phyloP scores from a whole-genome alignment of 2,888 invertebrate species.

The Nemurella pictetii region DNA sequence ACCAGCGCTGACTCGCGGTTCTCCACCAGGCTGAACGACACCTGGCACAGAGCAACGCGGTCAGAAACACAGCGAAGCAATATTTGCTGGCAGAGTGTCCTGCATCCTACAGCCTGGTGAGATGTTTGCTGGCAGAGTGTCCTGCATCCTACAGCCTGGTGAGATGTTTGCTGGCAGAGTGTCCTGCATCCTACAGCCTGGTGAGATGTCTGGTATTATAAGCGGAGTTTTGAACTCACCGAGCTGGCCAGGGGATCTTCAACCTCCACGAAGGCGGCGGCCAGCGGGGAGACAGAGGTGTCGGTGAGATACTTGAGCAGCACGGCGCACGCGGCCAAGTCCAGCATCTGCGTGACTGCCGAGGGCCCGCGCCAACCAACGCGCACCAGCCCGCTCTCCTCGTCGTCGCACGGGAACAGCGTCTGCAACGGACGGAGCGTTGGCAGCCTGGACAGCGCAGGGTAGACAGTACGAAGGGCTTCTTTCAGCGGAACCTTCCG shows the following conservation, averaged over 20 bases:
- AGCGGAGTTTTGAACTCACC: constrained; percentile 60
- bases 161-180: too few relatives aligned
- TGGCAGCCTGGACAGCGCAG: too few relatives aligned
- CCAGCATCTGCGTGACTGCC: constrained; percentile 57
- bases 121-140: too few relatives aligned
- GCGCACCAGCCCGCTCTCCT: constrained; percentile 75
- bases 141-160: too few relatives aligned
- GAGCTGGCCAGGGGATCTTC: constrained; percentile 80
- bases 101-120: too few relatives aligned
- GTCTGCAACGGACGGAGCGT: constrained; percentile 46
- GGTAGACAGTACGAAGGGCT: too few relatives aligned
- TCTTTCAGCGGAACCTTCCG: too few relatives aligned
- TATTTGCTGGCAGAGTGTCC: too few relatives aligned
- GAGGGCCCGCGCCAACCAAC: constrained; percentile 82
- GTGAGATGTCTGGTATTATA: too few relatives aligned
- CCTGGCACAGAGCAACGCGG: too few relatives aligned
- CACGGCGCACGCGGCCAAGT: constrained; percentile 66
- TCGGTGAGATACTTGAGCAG: constrained; percentile 82
- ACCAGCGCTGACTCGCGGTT: constrained; percentile 72
- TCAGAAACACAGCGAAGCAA: too few relatives aligned
- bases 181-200: too few relatives aligned
- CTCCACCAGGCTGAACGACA: constrained; percentile 69
- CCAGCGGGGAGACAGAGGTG: constrained; percentile 83
- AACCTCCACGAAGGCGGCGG: constrained; percentile 79
- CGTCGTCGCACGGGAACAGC: constrained; percentile 81